Conservation (phyloP, 2,797 vertebrate genomes). For the Fistularia commersonii region DNA sequence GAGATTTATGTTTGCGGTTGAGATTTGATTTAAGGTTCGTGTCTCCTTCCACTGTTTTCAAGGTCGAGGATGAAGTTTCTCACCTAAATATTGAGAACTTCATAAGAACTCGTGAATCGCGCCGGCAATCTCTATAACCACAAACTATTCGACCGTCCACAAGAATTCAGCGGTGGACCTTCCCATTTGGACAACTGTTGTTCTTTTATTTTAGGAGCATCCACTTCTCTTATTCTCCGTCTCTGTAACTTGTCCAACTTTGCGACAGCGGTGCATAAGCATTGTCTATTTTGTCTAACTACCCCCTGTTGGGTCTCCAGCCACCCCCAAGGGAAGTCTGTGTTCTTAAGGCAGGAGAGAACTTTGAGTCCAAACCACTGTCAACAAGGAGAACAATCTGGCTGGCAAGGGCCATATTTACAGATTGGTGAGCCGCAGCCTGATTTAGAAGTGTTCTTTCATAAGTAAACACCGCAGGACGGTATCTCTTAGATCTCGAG, state of each 20-base stretch:
- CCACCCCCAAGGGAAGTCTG: constrained; percentile 62
- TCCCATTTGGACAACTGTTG: constrained; percentile 44
- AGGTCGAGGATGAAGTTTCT: neutral
- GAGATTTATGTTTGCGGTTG: no score
- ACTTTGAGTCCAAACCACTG: constrained; percentile 69
- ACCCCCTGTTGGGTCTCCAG: constrained; percentile 61
- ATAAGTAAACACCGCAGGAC: constrained; percentile 66
- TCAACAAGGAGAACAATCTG: constrained; percentile 79
- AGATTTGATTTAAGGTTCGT: neutral
- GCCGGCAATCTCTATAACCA: constrained; percentile 21
- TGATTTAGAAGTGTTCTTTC: constrained; percentile 73
- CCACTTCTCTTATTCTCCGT: constrained; percentile 46
- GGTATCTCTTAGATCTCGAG: constrained; percentile 65
- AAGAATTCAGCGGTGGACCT: constrained; percentile 23
- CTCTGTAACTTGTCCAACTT: constrained; percentile 52
- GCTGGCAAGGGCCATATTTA: constrained; percentile 76
- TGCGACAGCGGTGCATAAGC: constrained; percentile 57
- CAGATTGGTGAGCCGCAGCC: constrained; percentile 74
- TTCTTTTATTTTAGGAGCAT: constrained; percentile 61
- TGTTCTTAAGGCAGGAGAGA: constrained; percentile 64
- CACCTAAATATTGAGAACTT: constrained; percentile 8
- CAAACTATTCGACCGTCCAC: constrained; percentile 13
- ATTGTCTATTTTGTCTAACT: constrained; percentile 72
- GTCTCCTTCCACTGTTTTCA: neutral
- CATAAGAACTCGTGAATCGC: constrained; percentile 1